These are phyloP conservation scores for Oriolus oriolus DNA, from an alignment of 2,113 vertebrate genomes.

Conservation along the genomic window DNA sequence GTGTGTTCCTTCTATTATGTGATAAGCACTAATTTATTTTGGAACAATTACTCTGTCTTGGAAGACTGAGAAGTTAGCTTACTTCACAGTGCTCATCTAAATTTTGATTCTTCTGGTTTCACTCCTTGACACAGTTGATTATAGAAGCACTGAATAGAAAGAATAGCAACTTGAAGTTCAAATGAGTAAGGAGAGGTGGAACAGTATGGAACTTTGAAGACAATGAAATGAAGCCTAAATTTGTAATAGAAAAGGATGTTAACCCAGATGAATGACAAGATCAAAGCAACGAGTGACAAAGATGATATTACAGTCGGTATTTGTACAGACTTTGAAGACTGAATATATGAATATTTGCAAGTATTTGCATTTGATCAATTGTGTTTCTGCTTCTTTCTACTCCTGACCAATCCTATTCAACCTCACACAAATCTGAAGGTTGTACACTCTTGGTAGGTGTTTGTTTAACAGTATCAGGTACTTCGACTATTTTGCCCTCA, in stretches of 20 bases:
- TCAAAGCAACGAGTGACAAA: slow-evolving; percentile 56
- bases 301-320: slow-evolving; percentile 44
- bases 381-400: slow-evolving; percentile 5
- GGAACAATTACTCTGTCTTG: slow-evolving; percentile 6
- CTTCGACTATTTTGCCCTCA: neutral
- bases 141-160: slow-evolving; percentile 6
- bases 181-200: slow-evolving; percentile 26
- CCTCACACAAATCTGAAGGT: neutral
- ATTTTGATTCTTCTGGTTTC: slow-evolving; percentile 19
- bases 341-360: slow-evolving; percentile 63
- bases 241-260: slow-evolving; percentile 54
- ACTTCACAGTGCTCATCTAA: neutral
- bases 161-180: slow-evolving; percentile 24
- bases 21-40: neutral
- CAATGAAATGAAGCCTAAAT: slow-evolving; percentile 56
- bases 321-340: slow-evolving; percentile 53
- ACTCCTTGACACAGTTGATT: neutral
- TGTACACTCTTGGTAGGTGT: neutral
- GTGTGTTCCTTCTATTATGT: neutral
- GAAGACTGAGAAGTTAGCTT: slow-evolving; percentile 1
- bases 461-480: neutral
- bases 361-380: slow-evolving; percentile 58
- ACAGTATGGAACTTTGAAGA: slow-evolving; percentile 41
- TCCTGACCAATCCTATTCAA: slow-evolving; percentile 32
- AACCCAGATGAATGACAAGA: slow-evolving; percentile 55